Evolutionary conservation across 2,113 vertebrate species (phyloP).

Genomic region (Rhombomys opimus): DNA sequence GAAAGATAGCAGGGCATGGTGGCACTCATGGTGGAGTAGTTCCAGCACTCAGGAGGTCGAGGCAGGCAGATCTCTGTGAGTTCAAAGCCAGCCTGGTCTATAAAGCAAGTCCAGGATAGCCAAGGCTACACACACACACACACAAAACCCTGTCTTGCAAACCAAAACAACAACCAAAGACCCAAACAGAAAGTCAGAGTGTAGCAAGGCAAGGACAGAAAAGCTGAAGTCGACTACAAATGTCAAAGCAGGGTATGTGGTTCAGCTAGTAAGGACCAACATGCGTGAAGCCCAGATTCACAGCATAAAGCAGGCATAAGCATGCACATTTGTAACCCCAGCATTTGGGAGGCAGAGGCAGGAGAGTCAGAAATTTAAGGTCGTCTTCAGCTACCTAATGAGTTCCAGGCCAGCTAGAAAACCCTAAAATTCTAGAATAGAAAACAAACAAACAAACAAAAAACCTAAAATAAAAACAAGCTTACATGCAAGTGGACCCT

Average conservation of each 20-base stretch:
- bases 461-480: neutral
- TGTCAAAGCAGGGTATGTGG: neutral
- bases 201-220: neutral
- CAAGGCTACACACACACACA: too few relatives aligned
- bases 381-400: neutral
- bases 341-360: neutral
- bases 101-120: too few relatives aligned
- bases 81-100: too few relatives aligned
- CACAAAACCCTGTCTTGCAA: too few relatives aligned
- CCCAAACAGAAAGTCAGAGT: neutral
- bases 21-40: too few relatives aligned
- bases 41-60: too few relatives aligned
- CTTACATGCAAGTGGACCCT: too few relatives aligned
- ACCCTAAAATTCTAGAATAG: neutral
- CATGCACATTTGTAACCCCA: neutral
- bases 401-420: neutral
- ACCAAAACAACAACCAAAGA: too few relatives aligned
- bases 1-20: too few relatives aligned
- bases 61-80: too few relatives aligned
- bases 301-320: neutral
- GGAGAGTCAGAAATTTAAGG: neutral
- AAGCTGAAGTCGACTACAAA: fast-evolving
- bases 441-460: too few relatives aligned
- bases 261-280: neutral
- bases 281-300: neutral